These are phyloP conservation scores for Schlechtendalia chinensis DNA, from an alignment of 1,140 invertebrate genomes.

Conservation along the genomic window DNA sequence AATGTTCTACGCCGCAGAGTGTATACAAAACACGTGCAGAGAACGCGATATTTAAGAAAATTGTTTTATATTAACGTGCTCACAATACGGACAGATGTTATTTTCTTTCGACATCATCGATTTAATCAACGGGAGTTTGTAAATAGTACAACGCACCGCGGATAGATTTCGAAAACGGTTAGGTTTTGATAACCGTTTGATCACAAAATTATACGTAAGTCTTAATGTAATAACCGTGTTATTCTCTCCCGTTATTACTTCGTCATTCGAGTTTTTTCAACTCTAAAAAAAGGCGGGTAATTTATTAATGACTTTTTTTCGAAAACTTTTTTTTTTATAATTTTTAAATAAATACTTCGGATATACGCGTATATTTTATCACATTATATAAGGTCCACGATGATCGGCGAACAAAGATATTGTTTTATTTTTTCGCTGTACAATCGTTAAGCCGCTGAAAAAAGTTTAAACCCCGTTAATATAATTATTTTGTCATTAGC, in stretches of 20 bases:
- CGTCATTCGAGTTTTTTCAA: not conserved
- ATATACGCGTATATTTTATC: not conserved
- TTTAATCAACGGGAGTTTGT: not conserved
- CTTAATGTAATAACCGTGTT: not conserved
- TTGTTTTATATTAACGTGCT: not conserved
- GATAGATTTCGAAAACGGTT: too few relatives aligned
- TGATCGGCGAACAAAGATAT: too few relatives aligned
- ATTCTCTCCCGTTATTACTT: not conserved
- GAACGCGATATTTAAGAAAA: not conserved
- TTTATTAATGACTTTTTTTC: not conserved
- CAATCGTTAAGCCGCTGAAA: not conserved
- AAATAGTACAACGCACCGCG: too few relatives aligned
- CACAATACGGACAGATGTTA: not conserved
- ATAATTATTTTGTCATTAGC: conserved; percentile 1
- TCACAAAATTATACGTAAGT: not conserved
- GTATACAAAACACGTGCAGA: not conserved
- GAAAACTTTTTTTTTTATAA: not conserved
- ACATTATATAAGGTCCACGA: not conserved
- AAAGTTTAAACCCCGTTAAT: not conserved
- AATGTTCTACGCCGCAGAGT: not conserved
- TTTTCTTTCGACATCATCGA: not conserved
- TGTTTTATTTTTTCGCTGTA: not conserved
- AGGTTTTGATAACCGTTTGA: not conserved
- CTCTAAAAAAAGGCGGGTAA: not conserved
- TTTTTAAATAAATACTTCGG: not conserved